phyloP scores from a whole-genome alignment of 2,113 vertebrate species.

The Amblyopsis rosae region DNA sequence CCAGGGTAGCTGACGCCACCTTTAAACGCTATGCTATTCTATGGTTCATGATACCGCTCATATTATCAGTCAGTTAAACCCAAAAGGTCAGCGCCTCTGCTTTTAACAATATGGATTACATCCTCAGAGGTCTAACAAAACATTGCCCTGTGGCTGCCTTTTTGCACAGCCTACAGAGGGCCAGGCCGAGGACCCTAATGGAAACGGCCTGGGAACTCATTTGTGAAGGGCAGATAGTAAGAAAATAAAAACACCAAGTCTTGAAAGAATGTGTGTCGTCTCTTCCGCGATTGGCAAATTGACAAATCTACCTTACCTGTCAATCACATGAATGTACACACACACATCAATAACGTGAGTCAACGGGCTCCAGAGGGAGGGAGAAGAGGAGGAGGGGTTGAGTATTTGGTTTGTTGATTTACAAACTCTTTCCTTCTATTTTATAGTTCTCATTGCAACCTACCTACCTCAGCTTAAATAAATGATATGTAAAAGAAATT shows the following conservation, averaged over 20 bases:
- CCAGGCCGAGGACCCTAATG: constrained; percentile 46
- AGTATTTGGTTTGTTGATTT: no score
- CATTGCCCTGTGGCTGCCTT: constrained; percentile 50
- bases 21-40: background rate
- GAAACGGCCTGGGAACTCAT: constrained; percentile 55
- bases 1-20: no score
- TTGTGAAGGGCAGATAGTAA: constrained; percentile 56
- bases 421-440: no score
- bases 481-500: no score
- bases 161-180: constrained; percentile 34
- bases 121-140: constrained; percentile 55
- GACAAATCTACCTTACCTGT: no score
- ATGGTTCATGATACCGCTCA: background rate
- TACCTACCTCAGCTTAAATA: no score
- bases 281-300: no score
- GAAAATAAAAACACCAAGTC: constrained; percentile 69
- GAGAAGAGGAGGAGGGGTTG: no score
- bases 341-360: no score
- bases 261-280: constrained; percentile 69
- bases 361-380: no score
- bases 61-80: constrained; percentile 20
- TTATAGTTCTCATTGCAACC: no score
- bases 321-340: no score
- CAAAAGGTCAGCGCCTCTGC: constrained; percentile 46
- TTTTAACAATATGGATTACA: constrained; percentile 65